Base-by-base conservation (phyloP, 2,113 vertebrate species). In the Polypterus senegalus region DNA sequence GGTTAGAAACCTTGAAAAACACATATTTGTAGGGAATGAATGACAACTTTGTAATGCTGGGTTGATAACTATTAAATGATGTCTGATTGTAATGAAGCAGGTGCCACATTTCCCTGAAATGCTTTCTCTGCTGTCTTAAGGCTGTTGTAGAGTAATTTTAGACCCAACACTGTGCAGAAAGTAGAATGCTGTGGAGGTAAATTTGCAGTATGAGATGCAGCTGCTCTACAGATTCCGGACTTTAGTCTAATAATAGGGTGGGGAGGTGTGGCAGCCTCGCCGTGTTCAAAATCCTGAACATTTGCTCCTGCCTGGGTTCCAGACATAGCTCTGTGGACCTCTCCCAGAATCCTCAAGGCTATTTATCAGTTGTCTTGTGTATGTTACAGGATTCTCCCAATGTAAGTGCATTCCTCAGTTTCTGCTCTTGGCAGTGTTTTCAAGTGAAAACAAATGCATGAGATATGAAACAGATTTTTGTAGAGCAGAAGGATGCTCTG, bases 381-480 rank as follows among this genome's bases (percentile, higher is more conserved):
- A 67, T 80, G 77, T 68, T 27, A 27, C 27, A 27, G 27, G 27
- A 27, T 27, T 27, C 75, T 64, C 76, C 57, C 47, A 46, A 7
- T 63, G 61, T 76, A 73, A 68, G 70, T 73, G 71, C 82, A 85
- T 87, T 88, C 83, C 66, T 82, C 67, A 68, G 70, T 86, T 88
- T 83, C 82, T 75, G 82, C 78, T 77, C 76, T 72, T 80, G 79
- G 75, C 74, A 76, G 57, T 65, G 60, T 74, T 80, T 76, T 71
- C 48, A 65, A 77, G 76, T 73, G 76, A 75, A 27, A 73, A 52
- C 72, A 75, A 71, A 3, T 79, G 77, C 79, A 74, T 75, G 71
- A 79, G 85, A 87, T 81, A 71, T 80, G 78, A 81, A 84, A 75
- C 85, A 87, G 78, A 84, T 80, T 81, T 69, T 64, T 76, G 65